A percentile compares a stretch with the other conserved stretches of the same genome.
phyloP scores from a whole-genome alignment of 2,797 vertebrate genomes.

The Sebastes elongatus region DNA sequence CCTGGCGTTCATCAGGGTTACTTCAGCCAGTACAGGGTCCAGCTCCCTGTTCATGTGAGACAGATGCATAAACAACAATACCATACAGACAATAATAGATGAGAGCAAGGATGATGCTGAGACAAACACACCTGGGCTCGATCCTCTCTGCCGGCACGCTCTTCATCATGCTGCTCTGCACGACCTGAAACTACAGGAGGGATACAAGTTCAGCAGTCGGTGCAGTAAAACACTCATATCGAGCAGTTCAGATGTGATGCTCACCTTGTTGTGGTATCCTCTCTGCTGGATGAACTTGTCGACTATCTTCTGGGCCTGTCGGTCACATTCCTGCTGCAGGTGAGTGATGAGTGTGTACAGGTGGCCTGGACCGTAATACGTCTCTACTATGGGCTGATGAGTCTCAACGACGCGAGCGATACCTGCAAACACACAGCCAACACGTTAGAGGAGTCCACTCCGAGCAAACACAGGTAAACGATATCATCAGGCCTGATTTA shows the following conservation, averaged over 20 bases:
- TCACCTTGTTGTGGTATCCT: conserved; percentile 93
- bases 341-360: conserved; percentile 94
- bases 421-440: conserved; percentile 75
- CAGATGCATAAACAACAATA: neutral
- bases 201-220: neutral
- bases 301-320: conserved; percentile 93
- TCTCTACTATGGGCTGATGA: conserved; percentile 97
- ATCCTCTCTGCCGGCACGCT: conserved; percentile 88
- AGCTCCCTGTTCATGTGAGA: conserved; percentile 85
- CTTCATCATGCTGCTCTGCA: conserved; percentile 95
- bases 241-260: neutral
- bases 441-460: neutral
- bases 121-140: conserved; percentile 88
- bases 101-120: neutral
- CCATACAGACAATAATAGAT: neutral
- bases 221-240: neutral
- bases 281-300: conserved; percentile 95
- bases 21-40: conserved; percentile 93
- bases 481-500: neutral
- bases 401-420: conserved; percentile 97
- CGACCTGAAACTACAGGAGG: conserved; percentile 90
- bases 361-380: conserved; percentile 94
- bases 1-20: conserved; percentile 95
- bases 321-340: conserved; percentile 94
- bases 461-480: neutral